Evolutionary conservation across 2,888 invertebrate species (phyloP), one percentile per base, ranked within the genome.

Genomic region (Heliconius sara): DNA sequence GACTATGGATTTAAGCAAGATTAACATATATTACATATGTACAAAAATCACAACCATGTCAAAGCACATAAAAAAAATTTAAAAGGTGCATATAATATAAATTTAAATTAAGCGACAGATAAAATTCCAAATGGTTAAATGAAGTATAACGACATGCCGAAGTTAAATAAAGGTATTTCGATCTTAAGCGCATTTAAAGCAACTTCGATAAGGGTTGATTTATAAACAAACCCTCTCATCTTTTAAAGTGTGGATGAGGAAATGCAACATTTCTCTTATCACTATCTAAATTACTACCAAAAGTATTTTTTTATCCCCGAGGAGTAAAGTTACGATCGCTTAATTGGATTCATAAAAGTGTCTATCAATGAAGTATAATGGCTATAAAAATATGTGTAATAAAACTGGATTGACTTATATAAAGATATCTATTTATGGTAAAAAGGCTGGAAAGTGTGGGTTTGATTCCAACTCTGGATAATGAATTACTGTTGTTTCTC

Each of bases 201-300:
- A 30, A 30, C 63, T 25, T 65, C 47, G 57, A 73, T 22, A 52
- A 66, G n/a, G 27, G 66, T 60, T 34, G 67, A 30, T 73, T 47
- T 66, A 72, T 30, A 16, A 43, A 25, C 63, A 73, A 66, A 43
- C n/a, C 65, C 71, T 70, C 30, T 66, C 72, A 27, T 63, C 9
- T 72, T 30, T 43, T 68, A 68, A n/a, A 68, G 22, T 34, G 52
- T 34, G 47, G 34, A 72, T 57, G 30, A 12, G 22, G 34, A 30
- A 79, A 57, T 66, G 34, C 57, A 68, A 27, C 57, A 39, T 34
- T 30, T 34, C 27, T 72, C 72, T 83, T 91, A 91, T 92, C 91
- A 87, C 85, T 86, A 91, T 91, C 91, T 90, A 89, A 92, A 91
- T 88, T 89, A 88, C 87, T 86, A 91, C 86, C 77, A 79, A 84